These are phyloP conservation scores for Lepisosteus osseus DNA, from an alignment of 2,113 vertebrate genomes.

Conservation along the genomic window DNA sequence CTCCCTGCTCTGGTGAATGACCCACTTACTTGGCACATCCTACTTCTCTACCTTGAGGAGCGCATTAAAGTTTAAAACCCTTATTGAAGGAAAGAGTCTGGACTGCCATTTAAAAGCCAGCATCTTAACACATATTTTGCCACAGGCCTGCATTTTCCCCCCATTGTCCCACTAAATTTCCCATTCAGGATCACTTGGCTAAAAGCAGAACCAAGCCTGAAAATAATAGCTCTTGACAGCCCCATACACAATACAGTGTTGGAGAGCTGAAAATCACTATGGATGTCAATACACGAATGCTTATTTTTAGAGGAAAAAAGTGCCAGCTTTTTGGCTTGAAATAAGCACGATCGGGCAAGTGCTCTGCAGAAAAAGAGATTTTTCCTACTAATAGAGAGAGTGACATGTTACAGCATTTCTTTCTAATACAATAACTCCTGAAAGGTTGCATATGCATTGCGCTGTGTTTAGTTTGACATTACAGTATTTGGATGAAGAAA, in stretches of 20 bases:
- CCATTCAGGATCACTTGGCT: conserved; percentile 17
- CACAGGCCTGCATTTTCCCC: conserved; percentile 16
- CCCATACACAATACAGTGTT: conserved; percentile 40
- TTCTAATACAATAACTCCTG: too few species aligned
- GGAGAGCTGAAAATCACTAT: conserved; percentile 40
- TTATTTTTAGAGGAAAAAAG: conserved; percentile 48
- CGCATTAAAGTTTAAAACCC: conserved; percentile 41
- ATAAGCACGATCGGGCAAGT: conserved; percentile 44
- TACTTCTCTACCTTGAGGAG: conserved; percentile 29
- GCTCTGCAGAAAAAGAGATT: conserved; percentile 35
- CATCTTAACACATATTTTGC: conserved; percentile 27
- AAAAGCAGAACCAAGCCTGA: conserved; percentile 34
- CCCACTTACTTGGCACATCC: conserved; percentile 32
- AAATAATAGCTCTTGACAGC: conserved; percentile 50
- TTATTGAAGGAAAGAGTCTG: conserved; percentile 26
- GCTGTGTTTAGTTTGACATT: too few species aligned
- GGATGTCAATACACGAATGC: conserved; percentile 52
- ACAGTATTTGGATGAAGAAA: too few species aligned
- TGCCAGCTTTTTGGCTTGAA: conserved; percentile 40
- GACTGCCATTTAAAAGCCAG: conserved; percentile 34
- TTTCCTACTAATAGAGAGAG: too few species aligned
- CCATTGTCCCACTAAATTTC: conserved; percentile 6
- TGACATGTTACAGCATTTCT: too few species aligned
- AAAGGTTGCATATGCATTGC: too few species aligned
- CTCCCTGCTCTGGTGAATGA: conserved; percentile 35